Base-by-base conservation (phyloP, 2,797 vertebrate genomes). In the Mastacembelus armatus region DNA sequence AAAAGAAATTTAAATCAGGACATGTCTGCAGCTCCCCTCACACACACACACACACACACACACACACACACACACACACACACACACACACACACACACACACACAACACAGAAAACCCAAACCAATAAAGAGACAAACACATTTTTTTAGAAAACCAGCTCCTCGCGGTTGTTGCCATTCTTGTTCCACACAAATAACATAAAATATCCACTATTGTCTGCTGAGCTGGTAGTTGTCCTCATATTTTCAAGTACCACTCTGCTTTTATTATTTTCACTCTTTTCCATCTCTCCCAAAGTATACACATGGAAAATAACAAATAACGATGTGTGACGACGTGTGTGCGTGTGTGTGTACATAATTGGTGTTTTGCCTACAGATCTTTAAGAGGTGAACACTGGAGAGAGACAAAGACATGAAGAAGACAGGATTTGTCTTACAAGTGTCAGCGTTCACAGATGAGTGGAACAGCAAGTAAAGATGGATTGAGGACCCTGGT, bases 391-490 rank as follows among this genome's bases (percentile, higher is more conserved):
- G 77, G 69, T 74, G 70, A 81, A 48, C 12, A 43, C 44, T 57
- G 63, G 45, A 36, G 33, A 39, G 61, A 52, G n/a, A 60, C 44
- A 38, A 27, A 57, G 38, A 39, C 55, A 80, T 66, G 77, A 48
- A 76, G 75, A 81, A 67, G 80, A 76, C 40, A 36, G 84, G 84
- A 85, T 85, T 81, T 87, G 81, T 87, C 84, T 81, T 77, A 83
- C 74, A 83, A 78, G 82, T 78, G 85, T 85, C 74, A 72, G 78
- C 51, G 65, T 75, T 58, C 35, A 51, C 77, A 75, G 80, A 83
- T 5, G 62, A 80, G 77, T 66, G 68, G 64, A 87, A 71, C 32
- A 70, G 77, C 45, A 26, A 78, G 83, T 67, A 77, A 78, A 86
- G 82, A 86, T 86, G 77, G 85, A 81, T 69, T 10, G 64, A 77